Conservation (phyloP, 2,113 vertebrate genomes). For the Ondatra zibethicus region DNA sequence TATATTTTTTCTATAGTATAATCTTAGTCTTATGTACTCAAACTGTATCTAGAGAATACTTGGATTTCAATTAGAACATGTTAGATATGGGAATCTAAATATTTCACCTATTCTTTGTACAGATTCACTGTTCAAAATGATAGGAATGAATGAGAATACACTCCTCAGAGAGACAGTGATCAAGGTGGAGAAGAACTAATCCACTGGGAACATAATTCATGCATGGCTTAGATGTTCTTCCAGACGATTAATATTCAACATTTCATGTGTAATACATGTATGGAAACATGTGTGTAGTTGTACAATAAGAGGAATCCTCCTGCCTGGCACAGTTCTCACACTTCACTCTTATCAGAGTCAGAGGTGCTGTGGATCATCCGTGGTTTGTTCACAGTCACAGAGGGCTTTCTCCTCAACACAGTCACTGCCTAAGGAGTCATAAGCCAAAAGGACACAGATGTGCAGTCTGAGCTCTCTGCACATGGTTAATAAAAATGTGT, state of each 20-base stretch:
- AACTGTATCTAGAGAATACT: not conserved
- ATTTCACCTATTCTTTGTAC: not conserved
- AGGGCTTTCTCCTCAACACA: not conserved
- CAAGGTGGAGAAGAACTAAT: not conserved
- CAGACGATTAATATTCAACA: not conserved
- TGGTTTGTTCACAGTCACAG: not conserved
- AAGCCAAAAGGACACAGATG: not conserved
- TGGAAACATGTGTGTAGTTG: not conserved
- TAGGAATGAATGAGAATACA: not conserved
- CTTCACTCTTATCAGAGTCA: not conserved
- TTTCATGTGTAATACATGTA: not conserved
- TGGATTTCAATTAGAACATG: not conserved
- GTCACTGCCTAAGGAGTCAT: not conserved
- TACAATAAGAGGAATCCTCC: not conserved
- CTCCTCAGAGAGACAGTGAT: not conserved
- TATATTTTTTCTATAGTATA: not conserved
- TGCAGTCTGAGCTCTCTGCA: not conserved
- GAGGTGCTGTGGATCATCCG: not conserved
- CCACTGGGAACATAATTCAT: not conserved
- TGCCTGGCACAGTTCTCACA: too few species aligned
- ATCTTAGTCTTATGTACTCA: not conserved
- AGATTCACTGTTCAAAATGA: not conserved
- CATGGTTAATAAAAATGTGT: not conserved
- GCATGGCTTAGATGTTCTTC: not conserved
- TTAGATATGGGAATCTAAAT: not conserved